Conservation (phyloP, 2,888 invertebrate genomes). For the Clivina fossor region DNA sequence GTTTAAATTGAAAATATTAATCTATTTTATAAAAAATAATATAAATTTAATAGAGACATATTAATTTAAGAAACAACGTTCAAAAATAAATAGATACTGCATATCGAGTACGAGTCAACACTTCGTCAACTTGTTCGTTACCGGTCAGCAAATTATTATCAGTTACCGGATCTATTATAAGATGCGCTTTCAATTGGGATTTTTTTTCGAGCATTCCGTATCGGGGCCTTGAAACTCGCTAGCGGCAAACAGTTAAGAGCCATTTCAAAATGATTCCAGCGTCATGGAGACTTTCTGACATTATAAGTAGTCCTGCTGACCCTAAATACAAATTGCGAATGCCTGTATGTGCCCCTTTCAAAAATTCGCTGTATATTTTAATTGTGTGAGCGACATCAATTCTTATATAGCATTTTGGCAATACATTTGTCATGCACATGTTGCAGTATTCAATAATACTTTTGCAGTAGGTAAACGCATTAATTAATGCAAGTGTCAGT, state of each 20-base stretch:
- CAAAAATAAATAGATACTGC: too few species aligned
- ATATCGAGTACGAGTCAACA: not conserved
- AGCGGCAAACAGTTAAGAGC: not conserved
- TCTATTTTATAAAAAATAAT: not conserved
- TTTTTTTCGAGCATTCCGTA: not conserved
- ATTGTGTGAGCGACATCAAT: conserved; percentile 34
- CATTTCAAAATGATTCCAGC: not conserved
- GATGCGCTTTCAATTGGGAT: not conserved
- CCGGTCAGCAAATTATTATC: not conserved
- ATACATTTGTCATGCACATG: conserved; percentile 14
- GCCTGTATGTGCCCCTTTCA: not conserved
- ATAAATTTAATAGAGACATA: not conserved
- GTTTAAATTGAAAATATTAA: not conserved
- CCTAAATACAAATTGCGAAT: conserved; percentile 2
- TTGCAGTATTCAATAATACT: not conserved
- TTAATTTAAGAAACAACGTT: too few species aligned
- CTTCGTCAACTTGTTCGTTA: not conserved
- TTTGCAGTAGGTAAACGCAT: not conserved
- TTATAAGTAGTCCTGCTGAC: not conserved
- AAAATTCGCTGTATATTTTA: conserved; percentile 28
- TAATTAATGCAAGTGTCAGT: conserved; percentile 22
- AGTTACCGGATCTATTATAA: not conserved
- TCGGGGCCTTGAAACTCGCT: not conserved
- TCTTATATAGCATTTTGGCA: conserved; percentile 34
- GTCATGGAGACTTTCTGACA: not conserved